Percentiles rank a stretch among this genome's conserved stretches.
Evolutionary conservation across 2,797 vertebrate species (phyloP).

Genomic region (Notoglanidium macrostoma): DNA sequence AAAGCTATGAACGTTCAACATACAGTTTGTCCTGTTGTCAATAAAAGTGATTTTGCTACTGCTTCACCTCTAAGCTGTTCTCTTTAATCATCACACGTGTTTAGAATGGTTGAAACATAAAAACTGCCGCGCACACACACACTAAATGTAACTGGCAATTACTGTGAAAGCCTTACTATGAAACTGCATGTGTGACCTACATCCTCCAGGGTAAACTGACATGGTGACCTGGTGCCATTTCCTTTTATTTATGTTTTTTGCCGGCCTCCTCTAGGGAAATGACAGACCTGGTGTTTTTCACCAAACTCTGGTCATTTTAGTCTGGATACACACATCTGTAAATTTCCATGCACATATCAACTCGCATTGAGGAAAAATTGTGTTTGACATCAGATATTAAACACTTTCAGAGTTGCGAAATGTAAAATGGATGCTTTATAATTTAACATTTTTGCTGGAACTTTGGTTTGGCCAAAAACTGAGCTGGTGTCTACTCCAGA

Average conservation of each 20-base stretch:
- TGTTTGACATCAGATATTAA: not conserved
- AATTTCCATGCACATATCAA: too few relatives aligned
- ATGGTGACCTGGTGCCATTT: not conserved
- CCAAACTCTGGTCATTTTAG: not conserved
- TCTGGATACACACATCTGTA: too few relatives aligned
- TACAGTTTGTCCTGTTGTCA: not conserved
- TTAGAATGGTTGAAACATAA: not conserved
- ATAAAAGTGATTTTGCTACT: not conserved
- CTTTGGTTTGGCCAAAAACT: not conserved
- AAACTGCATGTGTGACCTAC: too few relatives aligned
- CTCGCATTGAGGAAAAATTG: too few relatives aligned
- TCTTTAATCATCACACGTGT: not conserved
- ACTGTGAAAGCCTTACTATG: not conserved
- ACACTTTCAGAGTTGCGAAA: too few relatives aligned
- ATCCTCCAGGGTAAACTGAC: not conserved
- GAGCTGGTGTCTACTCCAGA: not conserved
- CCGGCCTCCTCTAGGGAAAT: not conserved
- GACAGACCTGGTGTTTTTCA: not conserved
- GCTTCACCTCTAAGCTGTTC: not conserved
- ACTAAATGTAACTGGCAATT: not conserved
- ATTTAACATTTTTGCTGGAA: not conserved
- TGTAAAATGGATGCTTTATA: not conserved
- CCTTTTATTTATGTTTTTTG: not conserved
- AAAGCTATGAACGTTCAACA: not conserved
- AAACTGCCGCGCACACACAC: not conserved